Evolutionary conservation across 2,113 vertebrate species (phyloP).

Genomic region (Sinocyclocheilus anophthalmus): DNA sequence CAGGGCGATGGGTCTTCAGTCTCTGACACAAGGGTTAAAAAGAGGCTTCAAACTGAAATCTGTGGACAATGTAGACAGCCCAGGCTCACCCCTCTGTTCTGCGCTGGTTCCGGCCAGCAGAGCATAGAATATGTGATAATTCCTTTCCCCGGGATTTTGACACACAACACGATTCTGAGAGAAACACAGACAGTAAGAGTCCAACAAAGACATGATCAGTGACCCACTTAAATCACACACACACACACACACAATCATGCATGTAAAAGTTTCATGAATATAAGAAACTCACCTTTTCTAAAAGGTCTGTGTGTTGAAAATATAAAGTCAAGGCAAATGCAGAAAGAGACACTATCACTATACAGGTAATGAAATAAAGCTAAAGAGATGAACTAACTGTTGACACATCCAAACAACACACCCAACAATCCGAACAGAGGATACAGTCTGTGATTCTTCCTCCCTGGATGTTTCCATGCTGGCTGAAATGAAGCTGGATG

Average conservation of each 20-base stretch:
- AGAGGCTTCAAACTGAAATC: not conserved
- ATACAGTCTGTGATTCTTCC: slow-evolving; percentile 98
- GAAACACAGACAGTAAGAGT: slow-evolving; percentile 3
- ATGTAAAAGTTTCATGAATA: not conserved
- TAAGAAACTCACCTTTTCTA: slow-evolving; percentile 84
- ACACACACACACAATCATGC: too few relatives aligned
- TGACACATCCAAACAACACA: not conserved
- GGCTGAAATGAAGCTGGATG: slow-evolving; percentile 92
- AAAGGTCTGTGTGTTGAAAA: slow-evolving; percentile 78
- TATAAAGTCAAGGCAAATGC: slow-evolving; percentile 75
- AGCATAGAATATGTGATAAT: slow-evolving; percentile 98
- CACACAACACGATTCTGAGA: slow-evolving; percentile 94
- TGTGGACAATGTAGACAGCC: not conserved
- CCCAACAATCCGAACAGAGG: slow-evolving; percentile 62
- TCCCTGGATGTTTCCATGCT: slow-evolving; percentile 96
- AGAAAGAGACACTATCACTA: not conserved
- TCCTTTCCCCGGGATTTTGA: slow-evolving; percentile 95
- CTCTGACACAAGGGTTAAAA: not conserved
- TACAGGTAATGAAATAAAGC: not conserved
- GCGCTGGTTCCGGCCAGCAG: slow-evolving; percentile 87
- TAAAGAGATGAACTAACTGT: not conserved
- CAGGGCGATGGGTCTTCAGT: not conserved
- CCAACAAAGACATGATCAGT: not conserved
- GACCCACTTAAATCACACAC: not conserved
- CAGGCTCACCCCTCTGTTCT: slow-evolving; percentile 82